Evolutionary conservation across 2,888 invertebrate genomes (phyloP), one percentile per base, ranked within the genome.

Genomic region (Alloscopus bannaensis): DNA sequence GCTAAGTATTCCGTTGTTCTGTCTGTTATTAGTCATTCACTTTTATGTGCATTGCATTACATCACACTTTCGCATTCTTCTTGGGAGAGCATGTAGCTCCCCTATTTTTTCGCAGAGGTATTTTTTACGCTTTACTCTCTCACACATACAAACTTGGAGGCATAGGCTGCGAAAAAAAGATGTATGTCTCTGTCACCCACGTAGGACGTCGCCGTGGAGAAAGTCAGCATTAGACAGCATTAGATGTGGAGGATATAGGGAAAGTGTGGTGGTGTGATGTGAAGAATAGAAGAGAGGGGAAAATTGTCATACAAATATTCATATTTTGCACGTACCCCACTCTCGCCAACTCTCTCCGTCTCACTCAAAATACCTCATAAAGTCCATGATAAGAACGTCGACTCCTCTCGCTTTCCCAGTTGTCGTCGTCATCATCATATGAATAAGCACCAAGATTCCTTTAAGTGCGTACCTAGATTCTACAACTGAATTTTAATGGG

Each of bases 1-100:
- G 65, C 60, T 76, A 66, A 76, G 75, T 76, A 76, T 76, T 76
- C 75, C 68, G 68, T 76, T 76, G 68, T 76, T 62, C 68, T 76
- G 52, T 52, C 60, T 76, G 75, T 76, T 76, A 76, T 76, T 76
- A 76, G 75, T 76, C 75, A 76, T 76, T 76, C 75, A 76, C 60
- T 76, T 76, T 76, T 76, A 76, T 76, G 75, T 76, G 75, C 68
- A 76, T 60, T 76, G 59, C 75, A 76, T 76, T 68, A 76, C 75
- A 76, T 76, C 68, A 68, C 68, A 76, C 75, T 59, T 66, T 68
- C 52, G 64, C 24, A 6, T 3, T 11, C n/a, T 52, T 52, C 24
- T 52, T 22, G 3, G 47, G n/a, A 47, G n/a, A 47, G 18, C 24
- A 2, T 59, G 20, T 13, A 3, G 20, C 50, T 52, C 66, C 52